These are phyloP conservation scores for Thymelicus acteon DNA, from an alignment of 2,888 invertebrate genomes.

Conservation along the genomic window DNA sequence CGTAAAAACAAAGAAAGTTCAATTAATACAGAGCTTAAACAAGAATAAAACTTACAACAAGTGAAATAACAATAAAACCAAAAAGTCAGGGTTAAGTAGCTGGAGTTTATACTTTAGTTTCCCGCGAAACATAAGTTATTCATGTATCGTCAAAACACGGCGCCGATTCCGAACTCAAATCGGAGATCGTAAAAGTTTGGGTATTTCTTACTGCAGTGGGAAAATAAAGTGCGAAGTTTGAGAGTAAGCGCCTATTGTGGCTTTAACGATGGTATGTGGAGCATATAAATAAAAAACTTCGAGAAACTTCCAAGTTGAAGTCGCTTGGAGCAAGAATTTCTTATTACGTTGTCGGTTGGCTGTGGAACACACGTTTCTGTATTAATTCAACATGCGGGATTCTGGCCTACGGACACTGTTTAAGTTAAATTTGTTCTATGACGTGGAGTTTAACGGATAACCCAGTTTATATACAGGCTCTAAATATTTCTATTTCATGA, in stretches of 20 bases:
- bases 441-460: background rate
- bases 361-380: background rate
- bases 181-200: conserved; percentile 16
- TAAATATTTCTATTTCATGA: background rate
- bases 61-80: conserved; percentile 9
- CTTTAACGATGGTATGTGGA: conserved; percentile 21
- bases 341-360: conserved; percentile 1
- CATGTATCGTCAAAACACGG: conserved; percentile 23
- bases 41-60: background rate
- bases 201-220: conserved; percentile 13
- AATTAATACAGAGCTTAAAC: background rate
- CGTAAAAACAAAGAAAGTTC: background rate
- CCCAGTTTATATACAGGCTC: background rate
- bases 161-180: conserved; percentile 23
- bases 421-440: conserved; percentile 4
- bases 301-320: conserved; percentile 5
- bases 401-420: conserved; percentile 2
- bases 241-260: conserved; percentile 21
- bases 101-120: conserved; percentile 2
- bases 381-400: background rate
- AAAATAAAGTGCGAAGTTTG: conserved; percentile 31
- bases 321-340: conserved; percentile 13
- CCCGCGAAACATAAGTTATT: conserved; percentile 17
- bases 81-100: background rate
- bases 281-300: conserved; percentile 32